Base-by-base conservation (phyloP, 1,140 invertebrate genomes). In the Dryas iulia region DNA sequence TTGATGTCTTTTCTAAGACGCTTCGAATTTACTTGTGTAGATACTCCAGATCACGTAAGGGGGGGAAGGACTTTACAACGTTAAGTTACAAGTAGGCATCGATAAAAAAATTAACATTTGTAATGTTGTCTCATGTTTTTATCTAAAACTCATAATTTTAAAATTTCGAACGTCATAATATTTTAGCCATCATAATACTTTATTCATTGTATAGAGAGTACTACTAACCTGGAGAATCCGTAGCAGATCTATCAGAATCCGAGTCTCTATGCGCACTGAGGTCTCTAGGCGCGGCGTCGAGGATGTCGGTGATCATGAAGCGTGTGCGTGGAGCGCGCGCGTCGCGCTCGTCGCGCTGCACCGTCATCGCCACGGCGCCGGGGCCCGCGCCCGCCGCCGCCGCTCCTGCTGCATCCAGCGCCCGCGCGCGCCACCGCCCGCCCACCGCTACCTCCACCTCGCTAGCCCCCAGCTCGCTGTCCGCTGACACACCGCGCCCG, bases 301-400 rank as follows among this genome's bases (percentile, higher is more conserved):
- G 89, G 63, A 96, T 96, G 74, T 96, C 95, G 52, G 95, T 96
- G 89, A 96, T 96, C 95, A 96, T 96, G 87, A 96, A 96, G 39
- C 95, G 92, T 21, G 95, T 96, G 58, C 95, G 93, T 54, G 95
- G 93, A 39, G 94, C 94, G 81, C 86, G 84, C 80, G 83, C 91
- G 92, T 93, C 73, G 93, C 93, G 60, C 93, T 93, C 33, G 91
- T 90, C 87, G 26, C 84, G 77, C 76, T 90, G 87, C 81, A 89
- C 81, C 78, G 84, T 92, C 87, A 87, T 91, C 83, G 83, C 89
- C 88, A 83, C 83, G 81, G 78, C 84, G 81, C 78, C 67, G 76
- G 78, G 72, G 72, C 78, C 82, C 74, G 68, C 78, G 84, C 33
- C 87, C 74, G 81, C 78, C 83, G 75, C 81, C 79, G 79, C 80